phyloP scores from a whole-genome alignment of 2,797 vertebrate species.

The Sphenodon punctatus region DNA sequence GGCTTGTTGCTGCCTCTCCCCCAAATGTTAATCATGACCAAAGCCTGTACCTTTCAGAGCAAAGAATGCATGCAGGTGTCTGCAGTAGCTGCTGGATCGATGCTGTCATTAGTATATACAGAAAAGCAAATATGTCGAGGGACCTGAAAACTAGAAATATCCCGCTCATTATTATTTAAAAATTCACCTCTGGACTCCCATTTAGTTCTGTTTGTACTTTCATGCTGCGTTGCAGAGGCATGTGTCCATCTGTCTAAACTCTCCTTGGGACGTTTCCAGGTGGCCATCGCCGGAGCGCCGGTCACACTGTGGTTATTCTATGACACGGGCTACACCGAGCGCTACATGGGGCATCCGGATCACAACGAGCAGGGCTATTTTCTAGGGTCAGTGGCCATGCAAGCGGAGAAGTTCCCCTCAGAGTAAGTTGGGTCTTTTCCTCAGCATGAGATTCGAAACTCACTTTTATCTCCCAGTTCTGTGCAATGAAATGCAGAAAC shows the following conservation, averaged over 20 bases:
- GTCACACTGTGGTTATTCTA: constrained; percentile 86
- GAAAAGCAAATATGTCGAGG: not conserved
- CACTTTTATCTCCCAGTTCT: not conserved
- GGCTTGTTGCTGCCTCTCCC: too few relatives aligned
- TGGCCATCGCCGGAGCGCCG: constrained; percentile 80
- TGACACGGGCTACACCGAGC: constrained; percentile 83
- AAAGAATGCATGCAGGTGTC: too few relatives aligned
- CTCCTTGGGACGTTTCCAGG: constrained; percentile 62
- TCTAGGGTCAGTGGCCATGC: constrained; percentile 83
- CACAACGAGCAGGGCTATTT: constrained; percentile 83
- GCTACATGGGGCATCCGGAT: constrained; percentile 84
- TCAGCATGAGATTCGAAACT: not conserved
- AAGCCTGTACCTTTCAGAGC: too few relatives aligned
- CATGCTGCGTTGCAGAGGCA: constrained; percentile 70
- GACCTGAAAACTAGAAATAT: not conserved
- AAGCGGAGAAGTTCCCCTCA: constrained; percentile 84
- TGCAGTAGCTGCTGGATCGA: too few relatives aligned
- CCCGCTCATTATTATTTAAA: not conserved
- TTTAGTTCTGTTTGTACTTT: constrained; percentile 51
- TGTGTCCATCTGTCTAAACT: too few relatives aligned
- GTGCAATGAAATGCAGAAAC: constrained; percentile 3
- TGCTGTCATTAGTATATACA: too few relatives aligned
- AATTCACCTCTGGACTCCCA: constrained; percentile 14
- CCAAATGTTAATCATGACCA: too few relatives aligned
- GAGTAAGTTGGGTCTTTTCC: constrained; percentile 73